Evolutionary conservation across 2,797 vertebrate genomes (phyloP), one percentile per base, ranked within the genome.

Genomic region (Pseudomugil gertrudae): DNA sequence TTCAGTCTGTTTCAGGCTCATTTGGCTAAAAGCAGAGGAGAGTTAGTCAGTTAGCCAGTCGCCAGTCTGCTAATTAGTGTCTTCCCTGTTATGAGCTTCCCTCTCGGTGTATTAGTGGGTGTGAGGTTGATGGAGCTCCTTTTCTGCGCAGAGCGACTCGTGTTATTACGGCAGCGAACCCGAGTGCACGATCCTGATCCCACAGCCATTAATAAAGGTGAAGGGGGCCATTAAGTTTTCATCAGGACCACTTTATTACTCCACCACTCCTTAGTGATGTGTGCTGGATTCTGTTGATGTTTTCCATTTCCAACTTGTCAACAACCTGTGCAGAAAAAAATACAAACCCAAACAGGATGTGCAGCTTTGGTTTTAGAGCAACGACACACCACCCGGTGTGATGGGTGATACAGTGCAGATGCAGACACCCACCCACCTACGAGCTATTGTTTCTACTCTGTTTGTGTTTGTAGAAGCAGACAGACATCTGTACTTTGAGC

Each of bases 221-320:
- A 87, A 83, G 81, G 79, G 84, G 76, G n/a, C 83, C 87, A 91
- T 92, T 91, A 90, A 73, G 85, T 88, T 93, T 91, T 92, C 85
- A 92, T 91, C 86, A 90, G 81, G 81, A 66, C 60, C 79, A 81
- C 76, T 84, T 88, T 85, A 87, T 82, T 76, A 80, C 79, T 80
- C 79, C 80, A 53, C 66, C 87, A 68, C 77, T 71, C 81, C 70
- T 86, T 82, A 59, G 72, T 86, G 72, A 83, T 82, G 85, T 86
- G 78, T 79, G 69, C 76, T 63, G 78, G 65, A 63, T 75, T 84
- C 69, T 66, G 79, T 85, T 73, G 78, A 84, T 70, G 68, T 33
- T 48, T 32, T 71, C 57, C 54, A 71, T 75, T 76, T 66, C 57
- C 66, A 78, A 30, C 35, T 30, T 75, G 76, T 79, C 73, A 76